A percentile compares a stretch with the other conserved stretches of the same genome.
Evolutionary conservation across 1,140 invertebrate genomes (phyloP).

Genomic region (Drosophila watanabei): DNA sequence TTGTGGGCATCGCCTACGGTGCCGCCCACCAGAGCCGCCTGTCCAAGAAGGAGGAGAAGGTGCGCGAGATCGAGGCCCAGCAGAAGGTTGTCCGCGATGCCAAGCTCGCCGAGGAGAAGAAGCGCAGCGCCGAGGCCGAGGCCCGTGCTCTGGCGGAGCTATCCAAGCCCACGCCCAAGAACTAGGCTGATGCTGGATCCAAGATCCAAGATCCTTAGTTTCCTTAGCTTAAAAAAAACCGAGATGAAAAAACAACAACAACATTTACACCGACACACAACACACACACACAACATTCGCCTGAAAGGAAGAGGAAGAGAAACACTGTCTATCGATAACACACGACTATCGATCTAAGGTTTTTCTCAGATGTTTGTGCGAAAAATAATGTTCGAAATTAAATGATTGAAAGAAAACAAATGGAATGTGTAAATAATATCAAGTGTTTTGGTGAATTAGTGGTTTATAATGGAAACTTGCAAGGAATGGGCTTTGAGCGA

Average conservation of each 20-base stretch:
- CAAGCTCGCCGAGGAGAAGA: conserved; percentile 90
- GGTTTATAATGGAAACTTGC: neutral
- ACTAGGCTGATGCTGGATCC: conserved; percentile 17
- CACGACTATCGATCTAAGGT: conserved; percentile 33
- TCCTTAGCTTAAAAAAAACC: conserved; percentile 49
- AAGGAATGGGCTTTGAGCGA: neutral
- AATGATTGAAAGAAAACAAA: conserved; percentile 44
- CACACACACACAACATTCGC: conserved; percentile 16
- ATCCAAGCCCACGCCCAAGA: conserved; percentile 59
- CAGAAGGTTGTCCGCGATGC: conserved; percentile 89
- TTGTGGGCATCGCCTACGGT: conserved; percentile 89
- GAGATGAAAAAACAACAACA: conserved; percentile 43
- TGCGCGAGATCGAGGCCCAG: conserved; percentile 89
- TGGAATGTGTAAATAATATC: conserved; percentile 16
- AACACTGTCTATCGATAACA: conserved; percentile 14
- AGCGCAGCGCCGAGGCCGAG: conserved; percentile 85
- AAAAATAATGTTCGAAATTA: conserved; percentile 42
- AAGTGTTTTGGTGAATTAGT: conserved; percentile 19
- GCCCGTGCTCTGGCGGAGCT: conserved; percentile 71
- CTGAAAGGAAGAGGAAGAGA: conserved; percentile 3
- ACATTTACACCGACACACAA: conserved; percentile 29
- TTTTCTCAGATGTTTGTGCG: conserved; percentile 41
- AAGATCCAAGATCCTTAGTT: conserved; percentile 3
- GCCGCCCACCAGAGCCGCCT: conserved; percentile 89
- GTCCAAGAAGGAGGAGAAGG: conserved; percentile 88